Percentiles rank a stretch among this genome's conserved stretches.
These are phyloP conservation scores for Limnephilus marmoratus DNA, from an alignment of 2,888 invertebrate genomes.

Conservation along the genomic window DNA sequence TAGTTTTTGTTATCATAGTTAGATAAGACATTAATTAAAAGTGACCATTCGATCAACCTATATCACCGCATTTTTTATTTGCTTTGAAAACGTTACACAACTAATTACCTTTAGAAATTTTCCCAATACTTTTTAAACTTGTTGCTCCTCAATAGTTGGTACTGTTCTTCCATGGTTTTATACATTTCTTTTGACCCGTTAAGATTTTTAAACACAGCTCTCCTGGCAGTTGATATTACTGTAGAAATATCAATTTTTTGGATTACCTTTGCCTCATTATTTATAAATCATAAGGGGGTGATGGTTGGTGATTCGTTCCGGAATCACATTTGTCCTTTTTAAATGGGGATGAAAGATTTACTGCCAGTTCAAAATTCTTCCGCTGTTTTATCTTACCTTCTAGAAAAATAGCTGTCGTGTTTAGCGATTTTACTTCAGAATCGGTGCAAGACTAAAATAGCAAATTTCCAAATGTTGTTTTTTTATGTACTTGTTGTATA, in stretches of 20 bases:
- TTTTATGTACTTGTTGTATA: neutral
- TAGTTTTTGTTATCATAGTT: no score
- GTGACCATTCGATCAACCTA: no score
- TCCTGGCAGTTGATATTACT: no score
- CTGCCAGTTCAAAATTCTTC: neutral
- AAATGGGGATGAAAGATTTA: neutral
- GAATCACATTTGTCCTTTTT: neutral
- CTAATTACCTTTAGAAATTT: no score
- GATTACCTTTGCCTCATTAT: neutral
- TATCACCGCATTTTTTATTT: no score
- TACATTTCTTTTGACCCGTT: no score
- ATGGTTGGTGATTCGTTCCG: neutral
- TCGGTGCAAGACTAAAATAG: neutral
- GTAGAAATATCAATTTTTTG: no score
- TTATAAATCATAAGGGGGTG: neutral
- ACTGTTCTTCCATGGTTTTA: neutral
- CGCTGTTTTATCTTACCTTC: neutral
- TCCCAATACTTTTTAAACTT: no score
- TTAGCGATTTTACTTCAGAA: neutral
- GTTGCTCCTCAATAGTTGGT: no score
- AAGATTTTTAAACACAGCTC: no score
- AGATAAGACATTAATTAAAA: no score
- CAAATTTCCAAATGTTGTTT: neutral
- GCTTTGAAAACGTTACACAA: no score
- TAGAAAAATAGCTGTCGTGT: neutral